Conservation (phyloP, 2,113 vertebrate genomes). For the Syrrhaptes paradoxus region DNA sequence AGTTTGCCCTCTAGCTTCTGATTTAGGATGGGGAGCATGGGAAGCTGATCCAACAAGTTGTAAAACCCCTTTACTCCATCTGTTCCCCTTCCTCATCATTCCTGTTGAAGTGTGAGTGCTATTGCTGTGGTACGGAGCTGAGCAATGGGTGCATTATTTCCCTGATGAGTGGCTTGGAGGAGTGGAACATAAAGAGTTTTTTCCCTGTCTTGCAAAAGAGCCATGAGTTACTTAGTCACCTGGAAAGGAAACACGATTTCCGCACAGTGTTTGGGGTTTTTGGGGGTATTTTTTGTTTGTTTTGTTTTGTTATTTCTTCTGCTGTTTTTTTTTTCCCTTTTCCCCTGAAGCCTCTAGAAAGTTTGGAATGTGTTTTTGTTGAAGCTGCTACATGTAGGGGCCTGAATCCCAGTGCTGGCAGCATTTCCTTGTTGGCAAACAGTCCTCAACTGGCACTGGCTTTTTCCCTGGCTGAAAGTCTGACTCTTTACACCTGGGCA, state of each 20-base stretch:
- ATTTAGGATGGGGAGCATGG: neutral
- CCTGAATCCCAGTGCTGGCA: constrained; percentile 50
- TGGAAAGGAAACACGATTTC: constrained; percentile 56
- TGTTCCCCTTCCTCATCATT: neutral
- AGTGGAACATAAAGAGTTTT: neutral
- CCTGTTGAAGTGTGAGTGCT: neutral
- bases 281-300: neutral
- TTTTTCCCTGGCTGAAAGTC: neutral
- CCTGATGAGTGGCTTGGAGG: neutral
- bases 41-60: neutral
- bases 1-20: neutral
- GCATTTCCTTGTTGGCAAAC: neutral
- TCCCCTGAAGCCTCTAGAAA: constrained; percentile 33
- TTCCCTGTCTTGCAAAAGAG: neutral
- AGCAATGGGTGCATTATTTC: neutral
- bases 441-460: neutral
- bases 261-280: constrained; percentile 4
- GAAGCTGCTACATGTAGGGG: constrained; percentile 4
- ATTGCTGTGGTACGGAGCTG: neutral
- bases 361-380: constrained; percentile 64
- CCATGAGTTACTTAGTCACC: neutral
- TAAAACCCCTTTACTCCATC: neutral
- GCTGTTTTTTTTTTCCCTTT: neutral
- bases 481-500: neutral
- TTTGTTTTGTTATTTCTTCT: constrained; percentile 34